Percentiles rank a stretch among this genome's conserved stretches.
phyloP scores from a whole-genome alignment of 2,113 vertebrate species.

The Chloropsis cyanopogon region DNA sequence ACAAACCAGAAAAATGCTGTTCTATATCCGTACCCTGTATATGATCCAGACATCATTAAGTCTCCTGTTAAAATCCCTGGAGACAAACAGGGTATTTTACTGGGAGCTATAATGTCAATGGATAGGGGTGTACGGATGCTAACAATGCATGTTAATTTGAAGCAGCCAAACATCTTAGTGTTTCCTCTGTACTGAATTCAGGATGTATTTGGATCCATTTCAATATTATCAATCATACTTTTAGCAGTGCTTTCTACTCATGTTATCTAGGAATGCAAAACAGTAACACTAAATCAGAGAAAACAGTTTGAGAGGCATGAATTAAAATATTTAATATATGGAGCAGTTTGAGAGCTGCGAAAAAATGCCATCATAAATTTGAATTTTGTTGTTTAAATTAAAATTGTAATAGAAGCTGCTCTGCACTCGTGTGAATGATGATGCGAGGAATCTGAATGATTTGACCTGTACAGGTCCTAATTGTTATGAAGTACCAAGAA shows the following conservation, averaged over 20 bases:
- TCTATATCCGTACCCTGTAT: neutral
- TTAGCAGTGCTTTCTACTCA: conserved; percentile 12
- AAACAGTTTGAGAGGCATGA: conserved; percentile 58
- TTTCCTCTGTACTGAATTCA: neutral
- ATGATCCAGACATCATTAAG: neutral
- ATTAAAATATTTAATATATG: conserved; percentile 51
- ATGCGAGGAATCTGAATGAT: neutral
- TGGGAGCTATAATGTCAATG: neutral
- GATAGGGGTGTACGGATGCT: neutral
- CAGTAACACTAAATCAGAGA: conserved; percentile 43
- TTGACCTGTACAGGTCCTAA: neutral
- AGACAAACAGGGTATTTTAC: neutral
- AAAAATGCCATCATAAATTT: conserved; percentile 28
- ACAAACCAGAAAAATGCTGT: neutral
- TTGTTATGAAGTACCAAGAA: neutral
- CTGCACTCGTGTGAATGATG: neutral
- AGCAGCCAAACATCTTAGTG: neutral
- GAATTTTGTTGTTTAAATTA: conserved; percentile 51
- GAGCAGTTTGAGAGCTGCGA: conserved; percentile 17
- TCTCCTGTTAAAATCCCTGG: neutral
- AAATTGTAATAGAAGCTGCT: neutral
- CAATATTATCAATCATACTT: conserved; percentile 43
- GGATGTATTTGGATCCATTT: conserved; percentile 18
- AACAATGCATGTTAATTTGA: neutral
- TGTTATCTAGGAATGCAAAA: conserved; percentile 60